Evolutionary conservation across 2,888 invertebrate species (phyloP), one percentile per base, ranked within the genome.

Genomic region (Leistus spinibarbis): DNA sequence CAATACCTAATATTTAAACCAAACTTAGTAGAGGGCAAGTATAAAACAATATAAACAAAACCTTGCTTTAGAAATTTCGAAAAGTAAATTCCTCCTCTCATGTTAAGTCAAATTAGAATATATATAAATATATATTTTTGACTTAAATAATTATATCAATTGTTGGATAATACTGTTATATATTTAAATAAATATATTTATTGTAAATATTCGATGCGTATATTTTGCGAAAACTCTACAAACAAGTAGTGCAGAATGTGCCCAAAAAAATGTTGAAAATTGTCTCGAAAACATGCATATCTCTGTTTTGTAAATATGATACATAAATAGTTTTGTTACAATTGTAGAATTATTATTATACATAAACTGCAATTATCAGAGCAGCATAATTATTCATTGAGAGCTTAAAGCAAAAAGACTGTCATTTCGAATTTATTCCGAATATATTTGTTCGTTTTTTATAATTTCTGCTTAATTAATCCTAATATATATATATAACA

Each of bases 121-220:
- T 40, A n/a, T n/a, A n/a, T 60, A 67, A 73, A 73, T 73, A 67
- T 73, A 74, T 74, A 74, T 74, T 74, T 74, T 74, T 74, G 74
- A 68, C 74, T 74, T 68, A 60, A 27, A 66, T 64, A 63, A 63
- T 9, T 73, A 73, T 74, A 74, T 74, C 68, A 74, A 74, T 68
- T 74, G 74, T 74, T 74, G 63, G 40, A 74, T 69, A 63, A 74
- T n/a, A n/a, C n/a, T 74, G 74, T 74, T 74, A 74, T 68, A 74
- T 7, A 40, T 40, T 10, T 10, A 40, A 1, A 40, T 40, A 62
- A 27, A 74, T 67, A 74, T 74, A 74, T 74, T 74, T 74, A 74
- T 40, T 74, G 63, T 74, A 74, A 74, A 68, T 68, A 74, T 69
- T 40, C 10, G 4, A 68, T 68, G 68, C 54, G 62, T 68, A 69